Percentiles rank a stretch among this genome's conserved stretches.
Evolutionary conservation across 2,888 invertebrate species (phyloP).

Genomic region (Cantharis lateralis): DNA sequence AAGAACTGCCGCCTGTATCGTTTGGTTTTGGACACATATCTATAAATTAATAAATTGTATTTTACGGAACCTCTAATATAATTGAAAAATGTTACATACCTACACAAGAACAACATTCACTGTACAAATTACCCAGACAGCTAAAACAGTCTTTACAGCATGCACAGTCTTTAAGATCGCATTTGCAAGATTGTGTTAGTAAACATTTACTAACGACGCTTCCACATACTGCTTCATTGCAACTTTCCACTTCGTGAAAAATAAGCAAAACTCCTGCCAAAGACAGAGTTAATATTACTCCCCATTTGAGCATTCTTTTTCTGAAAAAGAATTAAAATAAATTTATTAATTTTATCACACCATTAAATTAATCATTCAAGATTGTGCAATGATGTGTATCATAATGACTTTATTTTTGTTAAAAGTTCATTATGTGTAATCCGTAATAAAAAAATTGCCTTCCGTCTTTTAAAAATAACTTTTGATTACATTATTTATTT

Average conservation of each 20-base stretch:
- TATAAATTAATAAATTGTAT: slow-evolving; percentile 52
- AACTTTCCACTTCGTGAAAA: slow-evolving; percentile 53
- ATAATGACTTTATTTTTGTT: neutral
- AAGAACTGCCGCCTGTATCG: slow-evolving; percentile 68
- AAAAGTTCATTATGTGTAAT: neutral
- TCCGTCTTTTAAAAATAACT: neutral
- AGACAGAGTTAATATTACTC: slow-evolving; percentile 18
- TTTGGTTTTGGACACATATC: slow-evolving; percentile 90
- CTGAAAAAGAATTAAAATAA: slow-evolving; percentile 27
- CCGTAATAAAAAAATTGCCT: neutral
- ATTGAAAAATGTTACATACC: slow-evolving; percentile 67
- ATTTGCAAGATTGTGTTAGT: slow-evolving; percentile 94
- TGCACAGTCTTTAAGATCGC: slow-evolving; percentile 89
- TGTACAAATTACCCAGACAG: slow-evolving; percentile 86
- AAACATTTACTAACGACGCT: slow-evolving; percentile 96
- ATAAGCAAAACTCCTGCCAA: slow-evolving; percentile 27
- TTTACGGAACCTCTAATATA: neutral
- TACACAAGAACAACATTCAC: slow-evolving; percentile 96
- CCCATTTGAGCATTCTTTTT: slow-evolving; percentile 34
- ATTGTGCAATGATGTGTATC: neutral
- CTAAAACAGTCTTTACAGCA: slow-evolving; percentile 93
- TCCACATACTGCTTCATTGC: slow-evolving; percentile 94
- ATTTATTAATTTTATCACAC: neutral
- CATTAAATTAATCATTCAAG: neutral
- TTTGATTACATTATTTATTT: neutral